Evolutionary conservation across 2,797 vertebrate species (phyloP).

Genomic region (Hybognathus amarus): DNA sequence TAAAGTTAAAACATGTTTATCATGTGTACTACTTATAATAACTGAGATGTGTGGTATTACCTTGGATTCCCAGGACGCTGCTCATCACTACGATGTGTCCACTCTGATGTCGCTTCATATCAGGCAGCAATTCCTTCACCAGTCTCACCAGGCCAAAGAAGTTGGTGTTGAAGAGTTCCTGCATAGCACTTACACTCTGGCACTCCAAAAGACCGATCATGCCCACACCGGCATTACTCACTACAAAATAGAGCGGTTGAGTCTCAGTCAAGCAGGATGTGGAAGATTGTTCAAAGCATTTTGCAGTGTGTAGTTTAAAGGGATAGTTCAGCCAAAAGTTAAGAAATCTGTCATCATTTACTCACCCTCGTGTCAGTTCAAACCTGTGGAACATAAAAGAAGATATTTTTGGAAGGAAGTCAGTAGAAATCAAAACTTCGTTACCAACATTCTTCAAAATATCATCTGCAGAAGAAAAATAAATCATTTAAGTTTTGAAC

Average conservation of each 20-base stretch:
- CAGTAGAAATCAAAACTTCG: not conserved
- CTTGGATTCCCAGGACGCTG: constrained; percentile 78
- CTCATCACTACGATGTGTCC: constrained; percentile 80
- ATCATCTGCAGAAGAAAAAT: not conserved
- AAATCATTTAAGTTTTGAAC: not conserved
- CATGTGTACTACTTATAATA: not conserved
- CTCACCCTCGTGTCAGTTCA: not conserved
- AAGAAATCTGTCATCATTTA: not conserved
- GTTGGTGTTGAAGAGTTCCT: constrained; percentile 76
- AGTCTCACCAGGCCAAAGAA: constrained; percentile 76
- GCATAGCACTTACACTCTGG: constrained; percentile 69
- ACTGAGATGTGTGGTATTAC: constrained; percentile 51
- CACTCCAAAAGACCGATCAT: constrained; percentile 77
- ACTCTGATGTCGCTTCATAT: constrained; percentile 74
- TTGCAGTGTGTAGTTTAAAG: not conserved
- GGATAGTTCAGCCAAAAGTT: not conserved
- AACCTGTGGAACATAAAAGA: not conserved
- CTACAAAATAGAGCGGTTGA: constrained; percentile 49
- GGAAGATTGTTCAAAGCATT: not conserved
- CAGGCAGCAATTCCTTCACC: constrained; percentile 75
- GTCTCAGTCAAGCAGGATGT: not conserved
- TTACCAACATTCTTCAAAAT: not conserved
- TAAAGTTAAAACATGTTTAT: not conserved
- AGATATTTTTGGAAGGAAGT: not conserved
- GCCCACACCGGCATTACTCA: constrained; percentile 77